phyloP scores from a whole-genome alignment of 2,797 vertebrate species.

The Syngnathus acus region DNA sequence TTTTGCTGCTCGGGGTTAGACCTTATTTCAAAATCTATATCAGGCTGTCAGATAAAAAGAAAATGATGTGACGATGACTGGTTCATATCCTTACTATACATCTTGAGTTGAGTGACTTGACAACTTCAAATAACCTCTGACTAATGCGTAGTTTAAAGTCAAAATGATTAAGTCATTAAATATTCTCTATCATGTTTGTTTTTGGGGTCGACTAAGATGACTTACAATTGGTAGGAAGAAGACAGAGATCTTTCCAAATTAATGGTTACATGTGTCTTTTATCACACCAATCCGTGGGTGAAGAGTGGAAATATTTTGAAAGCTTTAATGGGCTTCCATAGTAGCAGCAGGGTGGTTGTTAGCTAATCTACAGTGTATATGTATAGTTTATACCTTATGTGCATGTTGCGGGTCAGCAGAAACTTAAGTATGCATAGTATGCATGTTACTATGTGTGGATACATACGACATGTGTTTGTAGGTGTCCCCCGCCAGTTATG shows the following conservation, averaged over 20 bases:
- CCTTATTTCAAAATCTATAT: constrained; percentile 45
- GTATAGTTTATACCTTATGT: background rate
- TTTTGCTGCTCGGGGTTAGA: constrained; percentile 45
- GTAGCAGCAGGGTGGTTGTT: constrained; percentile 21
- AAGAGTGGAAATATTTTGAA: constrained; percentile 9
- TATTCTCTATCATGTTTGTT: background rate
- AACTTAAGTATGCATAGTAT: constrained; percentile 7
- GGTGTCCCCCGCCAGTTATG: constrained; percentile 9
- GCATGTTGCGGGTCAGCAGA: background rate
- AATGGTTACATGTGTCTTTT: constrained; percentile 33
- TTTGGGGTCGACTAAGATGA: background rate
- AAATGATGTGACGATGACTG: constrained; percentile 10
- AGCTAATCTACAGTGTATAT: constrained; percentile 1
- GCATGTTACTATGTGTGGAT: constrained; percentile 12
- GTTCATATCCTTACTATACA: constrained; percentile 1
- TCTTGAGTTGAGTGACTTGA: background rate
- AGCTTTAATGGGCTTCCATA: constrained; percentile 28
- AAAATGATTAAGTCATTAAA: background rate
- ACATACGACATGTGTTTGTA: constrained; percentile 1
- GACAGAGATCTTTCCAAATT: constrained; percentile 25
- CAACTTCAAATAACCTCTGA: constrained; percentile 5
- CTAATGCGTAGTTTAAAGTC: background rate
- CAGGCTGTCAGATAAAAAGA: constrained; percentile 15
- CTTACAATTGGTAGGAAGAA: background rate
- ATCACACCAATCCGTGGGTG: constrained; percentile 26